phyloP scores from a whole-genome alignment of 2,797 vertebrate species.

The Sebastes melanostomus region DNA sequence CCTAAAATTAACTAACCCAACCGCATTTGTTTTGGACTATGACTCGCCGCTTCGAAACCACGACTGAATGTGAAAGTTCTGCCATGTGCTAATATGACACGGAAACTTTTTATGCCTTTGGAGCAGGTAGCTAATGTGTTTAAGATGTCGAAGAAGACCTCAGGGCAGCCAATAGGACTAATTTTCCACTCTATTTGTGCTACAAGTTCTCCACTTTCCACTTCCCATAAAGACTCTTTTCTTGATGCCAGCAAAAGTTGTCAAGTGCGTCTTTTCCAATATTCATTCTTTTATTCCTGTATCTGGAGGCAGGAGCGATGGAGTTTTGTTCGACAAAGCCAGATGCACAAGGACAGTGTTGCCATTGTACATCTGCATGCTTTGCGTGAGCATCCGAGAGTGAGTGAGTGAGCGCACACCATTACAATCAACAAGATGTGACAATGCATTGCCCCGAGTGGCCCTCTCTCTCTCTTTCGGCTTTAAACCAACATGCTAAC shows the following conservation, averaged over 20 bases:
- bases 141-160: constrained; percentile 44
- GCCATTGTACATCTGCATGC: constrained; percentile 21
- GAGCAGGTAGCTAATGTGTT: constrained; percentile 42
- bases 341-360: constrained; percentile 43
- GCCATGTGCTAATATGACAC: constrained; percentile 22
- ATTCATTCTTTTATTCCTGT: constrained; percentile 1
- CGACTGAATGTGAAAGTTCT: constrained; percentile 31
- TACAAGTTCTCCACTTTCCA: constrained; percentile 34
- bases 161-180: constrained; percentile 11
- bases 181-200: constrained; percentile 47
- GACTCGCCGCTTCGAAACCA: constrained; percentile 28
- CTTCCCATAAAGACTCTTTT: constrained; percentile 39
- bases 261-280: constrained; percentile 43
- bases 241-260: constrained; percentile 27
- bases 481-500: constrained; percentile 75
- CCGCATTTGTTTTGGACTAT: constrained; percentile 31
- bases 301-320: constrained; percentile 29
- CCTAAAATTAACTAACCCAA: constrained; percentile 23
- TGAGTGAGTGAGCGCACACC: constrained; percentile 1
- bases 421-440: constrained; percentile 67
- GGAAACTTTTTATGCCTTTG: constrained; percentile 34
- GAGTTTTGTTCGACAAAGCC: constrained; percentile 52
- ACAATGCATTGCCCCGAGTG: constrained; percentile 54
- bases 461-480: constrained; percentile 49
- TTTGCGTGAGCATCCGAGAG: constrained; percentile 37